phyloP scores from a whole-genome alignment of 2,888 invertebrate species.

The Agrochola lota region DNA sequence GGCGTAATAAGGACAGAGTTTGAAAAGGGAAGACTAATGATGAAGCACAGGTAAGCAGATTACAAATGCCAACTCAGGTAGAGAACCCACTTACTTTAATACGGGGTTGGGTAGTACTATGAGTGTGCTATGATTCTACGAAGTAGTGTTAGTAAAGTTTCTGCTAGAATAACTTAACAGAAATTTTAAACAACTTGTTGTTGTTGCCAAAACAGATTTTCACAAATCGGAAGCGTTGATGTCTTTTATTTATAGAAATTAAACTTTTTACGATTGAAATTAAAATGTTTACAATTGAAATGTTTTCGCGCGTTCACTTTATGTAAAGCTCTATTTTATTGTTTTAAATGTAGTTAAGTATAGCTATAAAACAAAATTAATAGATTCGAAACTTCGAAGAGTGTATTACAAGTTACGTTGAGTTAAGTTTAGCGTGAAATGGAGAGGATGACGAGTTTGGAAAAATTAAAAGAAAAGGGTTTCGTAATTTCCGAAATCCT shows the following conservation, averaged over 20 bases:
- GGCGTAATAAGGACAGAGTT: constrained; percentile 24
- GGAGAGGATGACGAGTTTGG: not conserved
- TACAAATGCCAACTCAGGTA: constrained; percentile 28
- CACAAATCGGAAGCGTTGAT: constrained; percentile 73
- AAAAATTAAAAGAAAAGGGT: not conserved
- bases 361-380: not conserved
- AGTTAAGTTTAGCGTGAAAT: not conserved
- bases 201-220: constrained; percentile 23
- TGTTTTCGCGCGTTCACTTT: not conserved
- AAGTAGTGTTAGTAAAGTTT: constrained; percentile 35
- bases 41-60: constrained; percentile 55
- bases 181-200: constrained; percentile 39
- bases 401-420: not conserved
- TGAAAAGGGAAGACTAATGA: constrained; percentile 52
- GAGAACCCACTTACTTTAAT: constrained; percentile 13
- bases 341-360: not conserved
- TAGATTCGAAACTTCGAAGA: not conserved
- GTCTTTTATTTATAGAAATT: constrained; percentile 75
- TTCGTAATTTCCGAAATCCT: not conserved
- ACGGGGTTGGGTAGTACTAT: constrained; percentile 11
- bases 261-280: constrained; percentile 26
- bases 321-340: not conserved
- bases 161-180: constrained; percentile 24
- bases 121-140: constrained; percentile 15
- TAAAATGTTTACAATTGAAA: constrained; percentile 8